Evolutionary conservation across 2,888 invertebrate species (phyloP).

Genomic region (Sinohyriopsis cumingii): DNA sequence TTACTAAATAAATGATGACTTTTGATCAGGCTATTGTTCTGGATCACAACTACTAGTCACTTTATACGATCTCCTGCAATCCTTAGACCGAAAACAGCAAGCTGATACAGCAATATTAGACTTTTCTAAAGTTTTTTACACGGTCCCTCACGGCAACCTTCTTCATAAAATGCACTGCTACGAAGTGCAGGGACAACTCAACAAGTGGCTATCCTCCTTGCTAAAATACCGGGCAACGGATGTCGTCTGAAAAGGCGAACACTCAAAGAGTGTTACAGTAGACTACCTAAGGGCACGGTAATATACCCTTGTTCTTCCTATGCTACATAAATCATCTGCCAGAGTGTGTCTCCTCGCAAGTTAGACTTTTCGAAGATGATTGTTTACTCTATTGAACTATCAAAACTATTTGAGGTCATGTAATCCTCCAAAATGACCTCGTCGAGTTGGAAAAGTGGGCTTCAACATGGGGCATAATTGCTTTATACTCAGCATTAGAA

Average conservation of each 20-base stretch:
- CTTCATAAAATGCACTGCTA: slow-evolving; percentile 3
- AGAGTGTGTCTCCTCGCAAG: no score
- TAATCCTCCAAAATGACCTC: not conserved
- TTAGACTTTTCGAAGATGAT: slow-evolving; percentile 1
- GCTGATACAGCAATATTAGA: slow-evolving; percentile 1
- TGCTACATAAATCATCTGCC: no score
- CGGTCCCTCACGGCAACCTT: not conserved
- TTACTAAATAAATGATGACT: slow-evolving; percentile 1
- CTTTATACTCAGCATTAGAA: no score
- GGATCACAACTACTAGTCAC: no score
- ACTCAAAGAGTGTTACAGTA: not conserved
- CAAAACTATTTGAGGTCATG: slow-evolving; percentile 1
- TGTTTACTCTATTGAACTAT: slow-evolving; percentile 3
- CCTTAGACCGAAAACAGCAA: not conserved
- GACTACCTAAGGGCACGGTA: slow-evolving; percentile 6
- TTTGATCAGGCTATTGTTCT: not conserved
- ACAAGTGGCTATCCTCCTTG: slow-evolving; percentile 3
- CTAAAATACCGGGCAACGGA: not conserved
- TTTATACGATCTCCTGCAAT: not conserved
- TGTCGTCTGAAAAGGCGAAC: no score
- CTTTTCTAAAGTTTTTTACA: slow-evolving; percentile 5
- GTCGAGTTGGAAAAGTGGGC: not conserved
- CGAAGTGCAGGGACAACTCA: not conserved
- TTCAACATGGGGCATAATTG: no score
- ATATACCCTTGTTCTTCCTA: not conserved